Conservation (phyloP, 2,113 vertebrate genomes). For the Vulpes lagopus region DNA sequence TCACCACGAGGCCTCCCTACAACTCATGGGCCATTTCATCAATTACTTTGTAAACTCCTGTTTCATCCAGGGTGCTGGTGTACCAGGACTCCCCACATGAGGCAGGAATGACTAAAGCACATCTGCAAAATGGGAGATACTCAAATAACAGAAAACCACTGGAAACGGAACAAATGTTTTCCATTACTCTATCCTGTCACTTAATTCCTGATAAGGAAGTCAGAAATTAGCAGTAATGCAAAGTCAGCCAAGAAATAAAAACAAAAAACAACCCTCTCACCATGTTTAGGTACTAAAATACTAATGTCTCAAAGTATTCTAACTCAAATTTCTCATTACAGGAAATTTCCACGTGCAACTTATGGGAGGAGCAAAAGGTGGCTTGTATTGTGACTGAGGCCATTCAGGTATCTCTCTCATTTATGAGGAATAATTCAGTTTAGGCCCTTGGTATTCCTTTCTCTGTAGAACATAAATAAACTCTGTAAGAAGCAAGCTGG, state of each 20-base stretch:
- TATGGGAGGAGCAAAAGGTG: constrained; percentile 55
- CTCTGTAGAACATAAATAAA: constrained; percentile 47
- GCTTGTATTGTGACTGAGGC: neutral
- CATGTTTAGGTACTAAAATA: neutral
- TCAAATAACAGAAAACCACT: neutral
- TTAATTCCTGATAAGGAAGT: constrained; percentile 25
- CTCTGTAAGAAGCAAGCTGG: constrained; percentile 29
- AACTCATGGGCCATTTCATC: neutral
- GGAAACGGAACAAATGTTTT: neutral
- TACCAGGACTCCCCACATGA: neutral
- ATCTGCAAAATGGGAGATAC: neutral
- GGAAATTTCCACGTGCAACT: neutral
- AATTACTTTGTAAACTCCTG: neutral
- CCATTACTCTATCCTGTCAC: neutral
- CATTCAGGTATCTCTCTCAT: neutral
- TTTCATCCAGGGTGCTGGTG: neutral
- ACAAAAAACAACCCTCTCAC: neutral
- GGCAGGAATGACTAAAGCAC: neutral
- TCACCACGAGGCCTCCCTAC: neutral
- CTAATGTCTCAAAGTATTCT: constrained; percentile 24
- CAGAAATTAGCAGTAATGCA: constrained; percentile 21
- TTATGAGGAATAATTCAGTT: constrained; percentile 37
- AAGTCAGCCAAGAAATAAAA: neutral
- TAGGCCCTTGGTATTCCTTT: neutral
- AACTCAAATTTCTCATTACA: constrained; percentile 33